Conservation (phyloP, 2,888 invertebrate species). For the Sesamia inferens region DNA sequence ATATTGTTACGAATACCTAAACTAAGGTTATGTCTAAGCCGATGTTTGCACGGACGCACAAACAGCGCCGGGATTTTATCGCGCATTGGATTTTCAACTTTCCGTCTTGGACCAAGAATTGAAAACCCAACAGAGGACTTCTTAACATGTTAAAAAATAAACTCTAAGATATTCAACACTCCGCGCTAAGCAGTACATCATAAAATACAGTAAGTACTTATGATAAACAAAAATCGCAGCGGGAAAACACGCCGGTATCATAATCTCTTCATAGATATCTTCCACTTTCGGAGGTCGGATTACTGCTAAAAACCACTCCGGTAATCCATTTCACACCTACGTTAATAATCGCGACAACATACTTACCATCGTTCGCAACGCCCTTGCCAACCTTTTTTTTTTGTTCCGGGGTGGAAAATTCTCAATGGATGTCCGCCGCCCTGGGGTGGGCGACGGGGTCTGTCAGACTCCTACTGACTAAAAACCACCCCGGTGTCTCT, state of each 20-base stretch:
- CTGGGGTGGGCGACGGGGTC: no score
- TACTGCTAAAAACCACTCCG: no score
- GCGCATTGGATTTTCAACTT: neutral
- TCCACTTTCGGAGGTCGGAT: no score
- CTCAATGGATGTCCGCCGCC: no score
- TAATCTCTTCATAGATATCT: no score
- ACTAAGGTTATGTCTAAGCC: conserved; percentile 2
- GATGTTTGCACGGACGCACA: neutral
- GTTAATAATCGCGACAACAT: no score
- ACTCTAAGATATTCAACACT: neutral
- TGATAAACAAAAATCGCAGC: neutral
- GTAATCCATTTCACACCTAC: no score
- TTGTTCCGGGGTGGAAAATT: no score
- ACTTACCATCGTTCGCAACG: no score
- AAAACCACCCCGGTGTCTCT: no score
- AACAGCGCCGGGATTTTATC: neutral
- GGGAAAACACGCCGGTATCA: neutral
- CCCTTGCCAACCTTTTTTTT: no score
- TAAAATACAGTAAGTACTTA: neutral
- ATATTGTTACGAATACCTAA: conserved; percentile 6
- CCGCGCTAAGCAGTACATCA: neutral
- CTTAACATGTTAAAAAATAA: neutral
- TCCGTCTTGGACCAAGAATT: neutral
- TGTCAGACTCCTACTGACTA: no score
- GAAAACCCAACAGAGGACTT: neutral